Base-by-base conservation (phyloP, 1,140 invertebrate species). In the Lineus longissimus region DNA sequence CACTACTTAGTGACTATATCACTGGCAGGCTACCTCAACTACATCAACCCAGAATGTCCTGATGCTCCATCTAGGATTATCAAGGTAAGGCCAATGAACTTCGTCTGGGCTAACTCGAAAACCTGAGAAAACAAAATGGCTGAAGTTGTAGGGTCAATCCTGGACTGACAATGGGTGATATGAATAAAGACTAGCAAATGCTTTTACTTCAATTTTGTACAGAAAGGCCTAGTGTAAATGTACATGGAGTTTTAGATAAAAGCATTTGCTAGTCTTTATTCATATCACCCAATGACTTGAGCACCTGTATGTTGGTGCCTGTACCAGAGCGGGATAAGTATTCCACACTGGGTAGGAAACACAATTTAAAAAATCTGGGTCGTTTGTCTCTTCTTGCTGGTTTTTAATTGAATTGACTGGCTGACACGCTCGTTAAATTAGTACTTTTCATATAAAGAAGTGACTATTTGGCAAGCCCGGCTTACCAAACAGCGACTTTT, bases 21-120 rank as follows among this genome's bases (percentile, higher is more conserved):
- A 0, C 83, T 99, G 17, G 92, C 91, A 74, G 97, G 97, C 15
- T 94, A 94, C 73, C 94, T 99, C 71, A 96, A 90, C 81, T 98
- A 97, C 82, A 84, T 98, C 62, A 94, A 98, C 79, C 83, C 90
- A 1, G 89, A 93, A 66, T 90, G 94, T 84, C 92, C 95, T 2
- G 76, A 84, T 2, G 91, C 90, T 73, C 94, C 93, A 1, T 75
- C 89, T n/a, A 87, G 90, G 65, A 86, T 97, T 69, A 81, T 98
- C 56, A 95, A 94, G 83, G 88, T 89, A 79, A 64, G 67, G 67
- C n/a, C n/a, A n/a, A n/a, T n/a, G n/a, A n/a, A n/a, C n/a, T n/a
- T n/a, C n/a, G n/a, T n/a, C n/a, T n/a, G n/a, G n/a, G n/a, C n/a
- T n/a, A n/a, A n/a, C n/a, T n/a, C n/a, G n/a, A n/a, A n/a, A n/a